These are phyloP conservation scores for Gasterosteus nipponicus DNA, from an alignment of 2,113 vertebrate species.

Conservation along the genomic window DNA sequence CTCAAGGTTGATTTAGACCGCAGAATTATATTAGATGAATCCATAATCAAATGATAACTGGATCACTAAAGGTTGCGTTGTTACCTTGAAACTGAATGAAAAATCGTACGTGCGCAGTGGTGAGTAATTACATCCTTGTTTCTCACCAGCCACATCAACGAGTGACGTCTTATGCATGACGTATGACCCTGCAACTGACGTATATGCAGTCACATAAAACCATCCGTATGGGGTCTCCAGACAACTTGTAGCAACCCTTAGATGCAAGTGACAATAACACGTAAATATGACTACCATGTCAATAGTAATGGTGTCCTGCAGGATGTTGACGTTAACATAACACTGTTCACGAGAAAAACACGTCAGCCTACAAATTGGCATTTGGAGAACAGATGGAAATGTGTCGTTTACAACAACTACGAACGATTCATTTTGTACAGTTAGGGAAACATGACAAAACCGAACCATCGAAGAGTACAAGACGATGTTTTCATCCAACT, in stretches of 20 bases:
- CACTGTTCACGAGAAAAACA: not conserved
- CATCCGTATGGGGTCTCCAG: not conserved
- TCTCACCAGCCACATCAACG: not conserved
- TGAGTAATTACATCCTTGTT: not conserved
- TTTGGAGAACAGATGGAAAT: not conserved
- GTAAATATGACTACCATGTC: not conserved
- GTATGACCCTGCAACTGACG: constrained; percentile 26
- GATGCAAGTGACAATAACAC: not conserved
- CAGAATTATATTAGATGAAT: not conserved
- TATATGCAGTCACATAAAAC: constrained; percentile 16
- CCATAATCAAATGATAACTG: not conserved
- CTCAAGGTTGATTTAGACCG: no score
- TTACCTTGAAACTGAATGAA: not conserved
- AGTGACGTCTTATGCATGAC: constrained; percentile 24
- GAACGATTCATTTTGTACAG: not conserved
- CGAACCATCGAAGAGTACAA: no score
- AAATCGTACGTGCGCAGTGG: not conserved
- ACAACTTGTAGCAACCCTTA: not conserved
- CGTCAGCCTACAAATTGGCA: not conserved
- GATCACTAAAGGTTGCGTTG: not conserved
- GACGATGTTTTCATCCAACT: not conserved
- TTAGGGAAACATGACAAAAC: not conserved
- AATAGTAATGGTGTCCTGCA: not conserved
- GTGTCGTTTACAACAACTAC: not conserved
- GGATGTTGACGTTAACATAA: not conserved